These are phyloP conservation scores for Lepilemur ruficaudatus DNA, from an alignment of 2,797 vertebrate species.

Conservation along the genomic window DNA sequence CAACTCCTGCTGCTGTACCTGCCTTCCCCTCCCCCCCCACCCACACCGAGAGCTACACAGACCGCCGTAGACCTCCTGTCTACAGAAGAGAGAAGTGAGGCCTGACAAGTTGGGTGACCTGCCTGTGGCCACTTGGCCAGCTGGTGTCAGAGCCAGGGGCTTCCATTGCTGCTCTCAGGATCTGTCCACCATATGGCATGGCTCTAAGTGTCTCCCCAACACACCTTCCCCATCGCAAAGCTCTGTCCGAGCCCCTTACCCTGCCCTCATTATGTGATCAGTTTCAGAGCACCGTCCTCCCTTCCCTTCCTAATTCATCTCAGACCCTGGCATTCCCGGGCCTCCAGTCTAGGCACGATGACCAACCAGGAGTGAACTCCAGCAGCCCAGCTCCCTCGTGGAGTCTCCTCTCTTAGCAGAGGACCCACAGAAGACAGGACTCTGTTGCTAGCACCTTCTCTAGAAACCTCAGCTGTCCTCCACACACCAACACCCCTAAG, in stretches of 20 bases:
- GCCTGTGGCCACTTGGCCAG: not conserved
- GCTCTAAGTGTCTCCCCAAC: not conserved
- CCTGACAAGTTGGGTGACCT: not conserved
- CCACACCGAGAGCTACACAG: not conserved
- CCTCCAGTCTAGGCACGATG: not conserved
- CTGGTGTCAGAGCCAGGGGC: not conserved
- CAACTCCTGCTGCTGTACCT: not conserved
- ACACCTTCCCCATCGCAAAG: not conserved
- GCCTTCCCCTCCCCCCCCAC: no score
- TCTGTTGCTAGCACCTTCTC: not conserved
- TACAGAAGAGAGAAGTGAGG: not conserved
- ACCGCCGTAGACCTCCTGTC: not conserved
- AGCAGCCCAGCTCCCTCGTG: not conserved
- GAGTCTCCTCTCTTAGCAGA: not conserved
- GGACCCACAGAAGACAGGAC: not conserved
- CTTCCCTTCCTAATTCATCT: not conserved
- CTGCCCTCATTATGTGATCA: not conserved
- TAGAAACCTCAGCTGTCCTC: not conserved
- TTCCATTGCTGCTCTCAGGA: not conserved
- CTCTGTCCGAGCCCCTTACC: not conserved
- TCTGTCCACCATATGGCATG: accelerated
- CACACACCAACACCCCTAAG: not conserved
- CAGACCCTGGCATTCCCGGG: not conserved
- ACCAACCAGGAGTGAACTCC: not conserved
- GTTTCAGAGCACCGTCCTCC: accelerated